A percentile compares a stretch with the other conserved stretches of the same genome.
These are phyloP conservation scores for Lydus trimaculatus DNA, from an alignment of 2,888 invertebrate genomes.

Conservation along the genomic window DNA sequence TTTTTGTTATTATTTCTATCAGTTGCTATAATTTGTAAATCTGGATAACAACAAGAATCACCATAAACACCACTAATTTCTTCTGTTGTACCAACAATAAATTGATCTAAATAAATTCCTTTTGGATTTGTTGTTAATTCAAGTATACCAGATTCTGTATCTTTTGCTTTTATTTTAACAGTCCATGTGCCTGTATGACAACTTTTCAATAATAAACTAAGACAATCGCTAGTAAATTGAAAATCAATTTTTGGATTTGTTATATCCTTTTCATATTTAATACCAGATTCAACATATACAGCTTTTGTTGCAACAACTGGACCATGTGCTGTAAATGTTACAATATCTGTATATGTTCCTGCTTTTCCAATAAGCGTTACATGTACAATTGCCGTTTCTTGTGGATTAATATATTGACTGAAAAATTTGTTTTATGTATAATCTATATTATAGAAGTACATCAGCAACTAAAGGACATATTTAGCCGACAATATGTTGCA, in stretches of 20 bases:
- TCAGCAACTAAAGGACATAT: not conserved
- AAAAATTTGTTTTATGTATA: too few species aligned
- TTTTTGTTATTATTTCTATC: conserved; percentile 74
- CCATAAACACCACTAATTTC: conserved; percentile 72
- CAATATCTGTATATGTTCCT: conserved; percentile 64
- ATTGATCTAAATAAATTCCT: conserved; percentile 70
- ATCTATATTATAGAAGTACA: conserved; percentile 23
- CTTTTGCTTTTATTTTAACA: conserved; percentile 71
- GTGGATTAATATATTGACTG: conserved; percentile 54
- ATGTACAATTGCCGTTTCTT: conserved; percentile 65
- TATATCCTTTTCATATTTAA: conserved; percentile 38
- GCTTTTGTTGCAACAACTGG: conserved; percentile 57
- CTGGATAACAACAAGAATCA: conserved; percentile 76
- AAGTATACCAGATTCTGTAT: conserved; percentile 70
- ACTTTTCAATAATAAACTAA: conserved; percentile 56
- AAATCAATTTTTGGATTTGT: conserved; percentile 50
- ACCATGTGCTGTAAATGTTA: conserved; percentile 68
- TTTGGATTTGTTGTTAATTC: conserved; percentile 66
- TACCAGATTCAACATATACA: conserved; percentile 58
- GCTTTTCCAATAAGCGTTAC: conserved; percentile 56
- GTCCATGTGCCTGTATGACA: conserved; percentile 77
- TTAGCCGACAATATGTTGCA: too few species aligned
- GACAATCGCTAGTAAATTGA: conserved; percentile 60
- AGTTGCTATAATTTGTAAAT: conserved; percentile 71
- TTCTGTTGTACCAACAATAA: conserved; percentile 73